Percentiles rank a stretch among this genome's conserved stretches.
Conservation (phyloP, 2,113 vertebrate genomes). For the Peromyscus polionotus region DNA sequence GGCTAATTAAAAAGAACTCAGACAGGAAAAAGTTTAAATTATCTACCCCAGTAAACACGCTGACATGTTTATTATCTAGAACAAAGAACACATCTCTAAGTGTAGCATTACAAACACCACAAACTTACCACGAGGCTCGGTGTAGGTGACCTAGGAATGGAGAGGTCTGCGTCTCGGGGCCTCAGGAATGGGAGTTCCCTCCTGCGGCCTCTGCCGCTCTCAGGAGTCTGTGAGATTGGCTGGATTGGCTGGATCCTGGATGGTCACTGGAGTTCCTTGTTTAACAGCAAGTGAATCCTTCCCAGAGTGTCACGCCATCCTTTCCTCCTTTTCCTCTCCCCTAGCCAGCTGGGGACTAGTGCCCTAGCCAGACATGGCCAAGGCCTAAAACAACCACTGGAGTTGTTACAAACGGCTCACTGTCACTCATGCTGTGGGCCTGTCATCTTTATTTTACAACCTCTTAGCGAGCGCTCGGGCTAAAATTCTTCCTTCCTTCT, state of each 20-base stretch:
- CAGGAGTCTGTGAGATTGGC: not conserved
- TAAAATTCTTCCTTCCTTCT: slow-evolving; percentile 8
- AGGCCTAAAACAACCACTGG: not conserved
- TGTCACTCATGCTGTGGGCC: not conserved
- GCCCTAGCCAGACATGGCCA: not conserved
- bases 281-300: not conserved
- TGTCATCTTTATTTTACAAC: not conserved
- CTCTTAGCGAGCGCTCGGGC: not conserved
- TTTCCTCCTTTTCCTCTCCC: not conserved
- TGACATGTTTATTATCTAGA: not conserved
- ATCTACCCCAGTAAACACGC: not conserved
- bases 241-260: not conserved
- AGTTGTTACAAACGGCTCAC: not conserved
- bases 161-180: not conserved
- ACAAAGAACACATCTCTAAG: not conserved
- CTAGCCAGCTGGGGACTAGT: not conserved
- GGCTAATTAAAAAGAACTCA: slow-evolving; percentile 25
- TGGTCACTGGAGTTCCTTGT: not conserved
- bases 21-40: not conserved
- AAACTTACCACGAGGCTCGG: not conserved
- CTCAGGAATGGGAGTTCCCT: not conserved
- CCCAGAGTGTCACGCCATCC: not conserved
- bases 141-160: not conserved
- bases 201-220: not conserved
- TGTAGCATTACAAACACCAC: not conserved